phyloP scores from a whole-genome alignment of 2,888 invertebrate genomes.

The Caenorhabditis macrosperma region DNA sequence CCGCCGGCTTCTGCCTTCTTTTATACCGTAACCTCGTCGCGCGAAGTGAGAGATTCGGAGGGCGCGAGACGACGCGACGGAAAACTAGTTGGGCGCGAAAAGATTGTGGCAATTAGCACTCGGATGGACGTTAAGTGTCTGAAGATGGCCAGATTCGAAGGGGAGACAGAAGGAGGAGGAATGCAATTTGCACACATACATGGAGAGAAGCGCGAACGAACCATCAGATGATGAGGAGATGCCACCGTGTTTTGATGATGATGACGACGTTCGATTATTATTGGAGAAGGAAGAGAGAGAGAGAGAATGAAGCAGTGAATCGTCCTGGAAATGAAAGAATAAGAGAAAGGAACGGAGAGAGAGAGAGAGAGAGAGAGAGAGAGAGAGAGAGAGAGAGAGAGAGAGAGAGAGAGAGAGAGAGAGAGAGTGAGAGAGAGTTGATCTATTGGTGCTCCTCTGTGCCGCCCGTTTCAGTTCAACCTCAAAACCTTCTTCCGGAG shows the following conservation, averaged over 20 bases:
- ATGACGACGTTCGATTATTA: background rate
- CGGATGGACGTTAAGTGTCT: conserved; percentile 37
- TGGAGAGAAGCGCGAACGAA: background rate
- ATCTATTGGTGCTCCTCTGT: too few species aligned
- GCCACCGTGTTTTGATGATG: background rate
- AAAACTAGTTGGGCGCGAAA: conserved; percentile 20
- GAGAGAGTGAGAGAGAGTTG: too few species aligned
- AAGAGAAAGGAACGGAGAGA: too few species aligned
- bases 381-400: too few species aligned
- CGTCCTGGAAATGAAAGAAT: too few species aligned
- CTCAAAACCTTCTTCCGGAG: too few species aligned
- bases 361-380: too few species aligned
- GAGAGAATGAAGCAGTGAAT: background rate
- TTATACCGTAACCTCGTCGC: conserved; percentile 9
- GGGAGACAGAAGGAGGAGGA: background rate
- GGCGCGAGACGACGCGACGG: background rate
- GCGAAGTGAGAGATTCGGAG: background rate
- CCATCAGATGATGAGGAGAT: background rate
- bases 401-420: too few species aligned
- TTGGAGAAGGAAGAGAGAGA: background rate
- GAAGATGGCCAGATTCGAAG: conserved; percentile 5
- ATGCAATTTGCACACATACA: conserved; percentile 6
- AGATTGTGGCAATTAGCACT: conserved; percentile 33
- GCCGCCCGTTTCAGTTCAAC: too few species aligned
- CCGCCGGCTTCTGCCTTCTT: background rate